Conservation (phyloP, 2,113 vertebrate species). For the Silurus asotus region DNA sequence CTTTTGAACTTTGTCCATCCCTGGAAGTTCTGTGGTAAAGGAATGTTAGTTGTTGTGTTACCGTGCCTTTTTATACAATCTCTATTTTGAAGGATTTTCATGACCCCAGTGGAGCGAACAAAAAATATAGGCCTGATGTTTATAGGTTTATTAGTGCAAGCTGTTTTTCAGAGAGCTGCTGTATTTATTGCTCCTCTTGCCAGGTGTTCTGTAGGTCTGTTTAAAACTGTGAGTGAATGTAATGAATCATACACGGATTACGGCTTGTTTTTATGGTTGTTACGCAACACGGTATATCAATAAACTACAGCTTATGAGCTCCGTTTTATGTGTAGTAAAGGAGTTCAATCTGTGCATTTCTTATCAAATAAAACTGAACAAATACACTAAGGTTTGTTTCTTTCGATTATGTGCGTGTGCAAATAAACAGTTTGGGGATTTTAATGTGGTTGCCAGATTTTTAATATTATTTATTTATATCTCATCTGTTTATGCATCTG, state of each 20-base stretch:
- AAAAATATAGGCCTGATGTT: neutral
- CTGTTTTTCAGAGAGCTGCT: constrained; percentile 4
- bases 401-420: too few relatives aligned
- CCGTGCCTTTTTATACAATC: constrained; percentile 25
- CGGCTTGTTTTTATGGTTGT: constrained; percentile 19
- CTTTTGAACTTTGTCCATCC: neutral
- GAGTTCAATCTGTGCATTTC: neutral
- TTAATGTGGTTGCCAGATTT: too few relatives aligned
- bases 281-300: constrained; percentile 10
- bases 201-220: neutral
- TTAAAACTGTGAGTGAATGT: constrained; percentile 1
- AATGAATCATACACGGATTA: neutral
- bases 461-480: too few relatives aligned
- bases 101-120: neutral
- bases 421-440: too few relatives aligned
- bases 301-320: constrained; percentile 19
- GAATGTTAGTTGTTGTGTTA: constrained; percentile 24
- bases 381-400: too few relatives aligned
- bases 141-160: constrained; percentile 15
- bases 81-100: neutral
- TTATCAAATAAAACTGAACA: neutral
- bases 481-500: neutral
- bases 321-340: neutral
- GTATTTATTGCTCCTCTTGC: constrained; percentile 40
- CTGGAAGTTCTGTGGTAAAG: neutral